Base-by-base conservation (phyloP, 2,797 vertebrate genomes). In the Ceryle rudis region DNA sequence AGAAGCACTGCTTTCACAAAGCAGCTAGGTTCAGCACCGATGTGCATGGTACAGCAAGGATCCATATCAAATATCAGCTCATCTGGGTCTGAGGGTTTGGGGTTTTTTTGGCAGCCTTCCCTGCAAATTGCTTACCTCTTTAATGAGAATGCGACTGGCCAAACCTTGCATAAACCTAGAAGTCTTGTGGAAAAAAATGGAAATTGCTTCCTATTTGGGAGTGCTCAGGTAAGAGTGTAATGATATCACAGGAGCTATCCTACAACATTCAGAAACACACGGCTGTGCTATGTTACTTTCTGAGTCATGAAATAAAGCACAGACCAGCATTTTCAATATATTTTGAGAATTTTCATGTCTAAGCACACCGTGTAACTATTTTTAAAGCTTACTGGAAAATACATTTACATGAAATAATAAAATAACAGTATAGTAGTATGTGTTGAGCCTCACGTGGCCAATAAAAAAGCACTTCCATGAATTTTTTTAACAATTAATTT, bases 401-500 rank as follows among this genome's bases (percentile, higher is more conserved):
- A 41, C 49, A 89, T 69, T 90, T 86, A 89, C 69, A 71, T 75
- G 29, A 89, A 90, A 94, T 60, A 97, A 92, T 96, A 64, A 95
- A 94, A 90, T 80, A 94, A 65, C 7, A n/a, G 33, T 29, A 13
- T 81, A 94, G 94, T 67, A 84, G 94, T 65, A 84, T n/a, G 86
- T 88, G 74, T 71, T 86, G 80, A 90, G 94, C 93, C 97, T 97
- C 96, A n/a, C 2, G 4, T 95, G 94, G 94, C 96, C 84, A 96
- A 97, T 96, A 96, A 97, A 98, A 98, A 98, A 97, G 87, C 96
- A 97, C 94, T 97, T 97, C 91, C 2, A 31, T 93, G 94, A 91
- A 91, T 97, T 97, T 96, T 97, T 97, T 94, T 37, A 97, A 96
- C 96, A 97, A 97, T 97, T 98, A 97, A 97, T 97, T 98, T 97